Conservation (phyloP, 2,113 vertebrate genomes). For the Callipepla californica region DNA sequence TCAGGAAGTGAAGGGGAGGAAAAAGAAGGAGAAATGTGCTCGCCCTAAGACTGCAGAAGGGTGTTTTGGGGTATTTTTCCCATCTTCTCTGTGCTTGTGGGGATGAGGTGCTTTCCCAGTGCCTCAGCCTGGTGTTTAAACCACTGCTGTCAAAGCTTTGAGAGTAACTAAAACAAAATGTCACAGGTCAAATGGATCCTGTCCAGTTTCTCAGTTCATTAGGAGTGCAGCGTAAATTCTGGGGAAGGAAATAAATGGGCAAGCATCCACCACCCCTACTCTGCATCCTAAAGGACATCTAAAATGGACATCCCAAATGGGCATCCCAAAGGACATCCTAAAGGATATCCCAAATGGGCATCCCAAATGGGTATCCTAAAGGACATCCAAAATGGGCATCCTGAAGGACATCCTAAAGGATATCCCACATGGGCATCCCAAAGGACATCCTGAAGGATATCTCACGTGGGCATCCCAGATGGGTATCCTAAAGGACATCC, state of each 20-base stretch:
- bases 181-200: constrained; percentile 19
- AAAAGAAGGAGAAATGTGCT: not conserved
- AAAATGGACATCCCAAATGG: not conserved
- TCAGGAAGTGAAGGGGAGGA: not conserved
- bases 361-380: no score
- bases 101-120: not conserved
- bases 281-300: not conserved
- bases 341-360: not conserved
- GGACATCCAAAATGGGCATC: no score
- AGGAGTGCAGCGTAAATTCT: not conserved
- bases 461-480: no score
- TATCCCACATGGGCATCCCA: no score
- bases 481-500: no score
- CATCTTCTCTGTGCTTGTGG: not conserved
- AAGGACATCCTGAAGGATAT: no score
- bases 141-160: constrained; percentile 2
- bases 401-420: no score
- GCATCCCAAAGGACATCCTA: not conserved
- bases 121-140: not conserved
- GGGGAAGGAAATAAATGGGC: not conserved
- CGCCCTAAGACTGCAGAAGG: accelerated
- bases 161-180: constrained; percentile 19
- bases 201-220: not conserved
- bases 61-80: accelerated
- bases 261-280: not conserved